Conservation (phyloP, 1,140 invertebrate genomes). For the Zaprionus camerounensis region DNA sequence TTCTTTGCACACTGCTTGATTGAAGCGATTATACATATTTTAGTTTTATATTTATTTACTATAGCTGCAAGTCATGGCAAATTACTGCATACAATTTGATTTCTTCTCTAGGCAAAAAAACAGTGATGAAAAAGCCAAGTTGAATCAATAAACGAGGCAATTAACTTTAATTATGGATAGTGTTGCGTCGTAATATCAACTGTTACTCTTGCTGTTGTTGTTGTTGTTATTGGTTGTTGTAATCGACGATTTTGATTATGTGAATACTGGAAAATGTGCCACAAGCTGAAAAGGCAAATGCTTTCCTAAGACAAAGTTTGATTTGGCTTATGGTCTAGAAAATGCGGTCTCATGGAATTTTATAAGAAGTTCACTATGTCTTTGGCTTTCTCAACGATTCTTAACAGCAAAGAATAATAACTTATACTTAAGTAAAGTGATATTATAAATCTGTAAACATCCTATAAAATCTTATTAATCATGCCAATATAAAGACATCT, state of each 20-base stretch:
- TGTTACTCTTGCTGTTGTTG: slow-evolving; percentile 29
- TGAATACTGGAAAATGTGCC: slow-evolving; percentile 41
- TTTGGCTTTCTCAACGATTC: neutral
- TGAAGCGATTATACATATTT: neutral
- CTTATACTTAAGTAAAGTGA: no score
- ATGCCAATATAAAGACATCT: no score
- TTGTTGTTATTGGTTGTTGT: slow-evolving; percentile 26
- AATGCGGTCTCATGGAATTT: neutral
- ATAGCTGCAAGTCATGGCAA: slow-evolving; percentile 36
- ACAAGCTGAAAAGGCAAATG: slow-evolving; percentile 28
- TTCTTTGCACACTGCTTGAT: neutral
- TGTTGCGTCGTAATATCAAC: slow-evolving; percentile 47
- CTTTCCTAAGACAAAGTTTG: slow-evolving; percentile 1
- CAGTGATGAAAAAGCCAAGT: slow-evolving; percentile 16
- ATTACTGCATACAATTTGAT: slow-evolving; percentile 22
- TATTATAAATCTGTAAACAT: no score
- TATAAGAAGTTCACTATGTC: neutral
- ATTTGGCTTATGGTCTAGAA: neutral
- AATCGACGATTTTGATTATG: slow-evolving; percentile 49
- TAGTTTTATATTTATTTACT: slow-evolving; percentile 10
- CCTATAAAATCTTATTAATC: neutral
- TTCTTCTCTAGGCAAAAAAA: slow-evolving; percentile 29
- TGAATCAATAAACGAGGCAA: slow-evolving; percentile 56
- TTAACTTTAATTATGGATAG: slow-evolving; percentile 61
- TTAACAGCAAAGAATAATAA: neutral